Base-by-base conservation (phyloP, 2,113 vertebrate genomes). In the Antidorcas marsupialis region DNA sequence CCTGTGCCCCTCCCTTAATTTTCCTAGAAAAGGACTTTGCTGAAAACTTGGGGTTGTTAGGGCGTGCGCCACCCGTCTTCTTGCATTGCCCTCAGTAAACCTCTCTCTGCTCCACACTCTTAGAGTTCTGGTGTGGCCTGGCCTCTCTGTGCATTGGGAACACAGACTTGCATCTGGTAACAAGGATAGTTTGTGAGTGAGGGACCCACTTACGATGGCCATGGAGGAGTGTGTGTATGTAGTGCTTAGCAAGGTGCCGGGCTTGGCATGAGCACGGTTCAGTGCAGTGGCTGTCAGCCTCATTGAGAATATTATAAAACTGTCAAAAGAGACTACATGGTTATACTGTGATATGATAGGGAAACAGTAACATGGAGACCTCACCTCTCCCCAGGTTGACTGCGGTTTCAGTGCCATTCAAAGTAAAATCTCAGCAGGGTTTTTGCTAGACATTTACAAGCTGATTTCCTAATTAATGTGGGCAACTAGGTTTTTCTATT, bases 221-320 rank as follows among this genome's bases (percentile, higher is more conserved):
- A 1, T 2, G 0, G 47, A 52, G 64, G 23, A 28, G 28, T 50
- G 28, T 6, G 2, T 4, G 1, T 33, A 17, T 3, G 3, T 10
- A 3, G 39, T 23, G 55, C 36, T 14, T 21, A 83, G 67, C 27
- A 6, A 8, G 12, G 17, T 10, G 7, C 16, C 12, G 43, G 81
- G 79, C 52, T 6, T 0, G 2, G 4, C 7, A 3, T 15, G 9
- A 36, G 78, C 23, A 39, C 50, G 12, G 2, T 43, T 4, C 7
- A n/a, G 27, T 3, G 43, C 60, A 50, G 53, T n/a, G 47, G 13
- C 74, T 74, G 0, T 28, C 28, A 1, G 33, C 33, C 53, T 74
- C 81, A n/a, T 4, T 17, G 74, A 47, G 60, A 71, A 17, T 5
- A 10, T 83, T 2, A 14, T 0, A n/a, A n/a, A 78, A 6, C 39